Base-by-base conservation (phyloP, 2,797 vertebrate genomes). In the Cuniculus paca region DNA sequence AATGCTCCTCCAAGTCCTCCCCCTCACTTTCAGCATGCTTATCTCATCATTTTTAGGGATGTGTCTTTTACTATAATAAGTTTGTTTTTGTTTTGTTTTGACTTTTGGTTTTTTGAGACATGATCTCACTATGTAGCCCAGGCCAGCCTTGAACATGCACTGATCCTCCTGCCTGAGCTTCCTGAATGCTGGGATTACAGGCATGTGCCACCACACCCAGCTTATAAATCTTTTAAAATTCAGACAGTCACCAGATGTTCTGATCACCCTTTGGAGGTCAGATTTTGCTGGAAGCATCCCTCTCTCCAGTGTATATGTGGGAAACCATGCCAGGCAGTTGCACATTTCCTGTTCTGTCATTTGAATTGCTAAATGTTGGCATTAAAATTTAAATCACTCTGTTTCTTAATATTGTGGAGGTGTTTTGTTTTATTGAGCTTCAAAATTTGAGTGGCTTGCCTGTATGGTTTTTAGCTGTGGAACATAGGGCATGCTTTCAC, bases 231-330 rank as follows among this genome's bases (percentile, higher is more conserved):
- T 72, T 72, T 72, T 2, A 42, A 72, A 42, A 72, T 42, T 72
- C 39, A 70, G 20, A 39, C n/a, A 72, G 5, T 42, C 70, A 45
- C 42, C 42, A 7, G 26, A 72, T 72, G 39, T 42, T 42, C 36
- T 70, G 22, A 42, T 36, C 39, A 13, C 22, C 39, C 4, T 72
- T 70, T 42, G 39, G 26, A 17, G 42, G 72, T 95, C 50, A 28
- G 42, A 84, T 90, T 97, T 95, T 95, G 45, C 68, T 80, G 0
- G 54, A 56, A 75, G 36, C 72, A 95, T 95, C 48, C 77, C 92
- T 16, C 83, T 65, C 91, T 52, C n/a, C 52, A 31, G n/a, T 52
- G 13, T 72, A 63, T 54, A 24, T 86, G 48, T 75, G 63, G 60
- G 39, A 70, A 90, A 91, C n/a, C 14, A 31, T 48, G 8, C 20